phyloP scores from a whole-genome alignment of 2,888 invertebrate species.

The Syritta pipiens region DNA sequence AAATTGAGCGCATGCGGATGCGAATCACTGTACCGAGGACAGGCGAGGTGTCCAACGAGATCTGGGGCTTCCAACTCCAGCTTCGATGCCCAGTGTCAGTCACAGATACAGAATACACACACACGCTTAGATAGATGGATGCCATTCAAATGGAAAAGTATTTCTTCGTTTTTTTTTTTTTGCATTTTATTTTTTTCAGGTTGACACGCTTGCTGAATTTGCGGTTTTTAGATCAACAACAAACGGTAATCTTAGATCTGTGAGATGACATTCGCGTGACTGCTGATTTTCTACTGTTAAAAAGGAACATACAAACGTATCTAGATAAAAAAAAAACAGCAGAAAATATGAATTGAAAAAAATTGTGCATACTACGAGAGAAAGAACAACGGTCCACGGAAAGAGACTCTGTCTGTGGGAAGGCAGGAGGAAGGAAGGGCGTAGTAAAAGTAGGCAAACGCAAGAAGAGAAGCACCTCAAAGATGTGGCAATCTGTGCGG shows the following conservation, averaged over 20 bases:
- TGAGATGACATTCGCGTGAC: conserved; percentile 71
- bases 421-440: too few species aligned
- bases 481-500: too few species aligned
- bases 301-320: too few species aligned
- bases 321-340: too few species aligned
- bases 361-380: too few species aligned
- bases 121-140: conserved; percentile 10
- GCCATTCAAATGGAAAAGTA: conserved; percentile 54
- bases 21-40: conserved; percentile 51
- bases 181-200: conserved; percentile 71
- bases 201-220: conserved; percentile 77
- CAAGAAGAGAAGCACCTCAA: too few species aligned
- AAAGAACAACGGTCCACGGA: too few species aligned
- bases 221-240: conserved; percentile 75
- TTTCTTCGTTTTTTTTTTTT: conserved; percentile 68
- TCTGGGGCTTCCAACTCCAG: conserved; percentile 16
- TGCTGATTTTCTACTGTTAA: conserved; percentile 21
- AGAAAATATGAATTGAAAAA: too few species aligned
- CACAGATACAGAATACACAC: too few species aligned
- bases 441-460: too few species aligned
- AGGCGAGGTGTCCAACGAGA: conserved; percentile 46
- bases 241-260: conserved; percentile 74
- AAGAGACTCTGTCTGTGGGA: too few species aligned
- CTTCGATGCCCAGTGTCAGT: too few species aligned
- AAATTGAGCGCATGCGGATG: conserved; percentile 48